Base-by-base conservation (phyloP, 2,888 invertebrate species). In the Flexamia atlantica region DNA sequence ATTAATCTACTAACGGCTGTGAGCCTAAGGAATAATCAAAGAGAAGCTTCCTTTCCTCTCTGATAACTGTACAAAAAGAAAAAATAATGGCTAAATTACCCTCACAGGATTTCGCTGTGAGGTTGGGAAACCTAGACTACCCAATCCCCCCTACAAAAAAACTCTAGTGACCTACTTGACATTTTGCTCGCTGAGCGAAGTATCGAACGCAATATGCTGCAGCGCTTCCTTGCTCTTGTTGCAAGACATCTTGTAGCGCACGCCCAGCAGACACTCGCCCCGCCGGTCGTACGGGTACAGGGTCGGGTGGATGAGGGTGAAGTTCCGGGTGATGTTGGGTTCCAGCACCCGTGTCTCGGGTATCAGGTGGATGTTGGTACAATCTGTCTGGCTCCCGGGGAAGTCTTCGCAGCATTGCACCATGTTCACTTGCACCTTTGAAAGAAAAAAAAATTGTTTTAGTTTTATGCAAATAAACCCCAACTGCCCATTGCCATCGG, bases 321-420 rank as follows among this genome's bases (percentile, higher is more conserved):
- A 79, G 57, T 79, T 79, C 20, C 23, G 30, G 36, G 53, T 57
- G 5, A 28, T 10, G 57, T 57, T 57, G 20, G 57, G 5, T 1
- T 28, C 20, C 57, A 79, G n/a, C 10, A 57, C 17, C 7, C 79
- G n/a, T 1, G 79, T 79, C 36, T 79, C 79, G 7, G 79, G 50
- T 23, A 79, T 57, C 32, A 79, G 23, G 57, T 79, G 57, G 57
- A 79, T 36, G 23, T 53, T 25, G 30, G 57, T 25, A n/a, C 79
- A 79, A 10, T 79, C 79, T 2, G 57, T 79, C 32, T 17, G n/a
- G 1, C 57, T 36, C 5, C 57, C 79, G 10, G 79, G 79, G 36
- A 79, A 57, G 4, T 79, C 79, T 57, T 79, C 79, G 20, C 79
- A 79, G 50, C 79, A 79, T 30, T 79, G 79, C 23, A 53, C 79